Conservation (phyloP, 2,113 vertebrate species). For the Reinhardtius hippoglossoides region DNA sequence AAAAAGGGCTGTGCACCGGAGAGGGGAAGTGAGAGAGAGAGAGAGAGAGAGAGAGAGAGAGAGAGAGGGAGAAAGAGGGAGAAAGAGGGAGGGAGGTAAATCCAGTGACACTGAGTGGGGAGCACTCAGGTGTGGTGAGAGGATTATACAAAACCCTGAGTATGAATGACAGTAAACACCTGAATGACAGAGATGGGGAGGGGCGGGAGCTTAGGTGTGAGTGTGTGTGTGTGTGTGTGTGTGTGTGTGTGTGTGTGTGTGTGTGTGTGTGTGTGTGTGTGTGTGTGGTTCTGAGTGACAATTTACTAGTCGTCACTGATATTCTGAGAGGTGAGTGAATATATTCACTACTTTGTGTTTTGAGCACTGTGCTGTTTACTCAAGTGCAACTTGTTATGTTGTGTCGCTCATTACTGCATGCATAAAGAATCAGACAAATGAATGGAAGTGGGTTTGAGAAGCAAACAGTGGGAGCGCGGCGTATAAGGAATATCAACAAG, state of each 20-base stretch:
- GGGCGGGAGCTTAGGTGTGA: slow-evolving; percentile 32
- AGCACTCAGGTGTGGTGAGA: slow-evolving; percentile 83
- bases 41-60: slow-evolving; percentile 41
- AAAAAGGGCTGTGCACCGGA: slow-evolving; percentile 48
- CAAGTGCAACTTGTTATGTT: slow-evolving; percentile 41
- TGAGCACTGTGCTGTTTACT: slow-evolving; percentile 48
- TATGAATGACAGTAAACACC: slow-evolving; percentile 84
- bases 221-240: slow-evolving; percentile 28
- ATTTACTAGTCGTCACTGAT: slow-evolving; percentile 65
- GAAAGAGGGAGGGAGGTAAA: slow-evolving; percentile 57
- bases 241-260: slow-evolving; percentile 23
- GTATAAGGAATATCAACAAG: slow-evolving; percentile 42
- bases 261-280: slow-evolving; percentile 27
- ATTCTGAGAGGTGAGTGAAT: slow-evolving; percentile 63
- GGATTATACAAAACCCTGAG: slow-evolving; percentile 83
- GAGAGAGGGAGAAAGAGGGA: slow-evolving; percentile 10
- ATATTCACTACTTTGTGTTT: slow-evolving; percentile 55
- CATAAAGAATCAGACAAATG: slow-evolving; percentile 18
- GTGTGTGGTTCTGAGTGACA: slow-evolving; percentile 56
- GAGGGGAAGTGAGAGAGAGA: slow-evolving; percentile 7
- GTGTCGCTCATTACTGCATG: slow-evolving; percentile 21
- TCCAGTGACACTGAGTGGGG: slow-evolving; percentile 79
- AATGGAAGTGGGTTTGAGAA: slow-evolving; percentile 31
- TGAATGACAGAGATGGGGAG: slow-evolving; percentile 78
- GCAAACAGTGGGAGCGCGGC: slow-evolving; percentile 25